Evolutionary conservation across 2,113 vertebrate species (phyloP), one percentile per base, ranked within the genome.

Genomic region (Elgaria multicarinata): DNA sequence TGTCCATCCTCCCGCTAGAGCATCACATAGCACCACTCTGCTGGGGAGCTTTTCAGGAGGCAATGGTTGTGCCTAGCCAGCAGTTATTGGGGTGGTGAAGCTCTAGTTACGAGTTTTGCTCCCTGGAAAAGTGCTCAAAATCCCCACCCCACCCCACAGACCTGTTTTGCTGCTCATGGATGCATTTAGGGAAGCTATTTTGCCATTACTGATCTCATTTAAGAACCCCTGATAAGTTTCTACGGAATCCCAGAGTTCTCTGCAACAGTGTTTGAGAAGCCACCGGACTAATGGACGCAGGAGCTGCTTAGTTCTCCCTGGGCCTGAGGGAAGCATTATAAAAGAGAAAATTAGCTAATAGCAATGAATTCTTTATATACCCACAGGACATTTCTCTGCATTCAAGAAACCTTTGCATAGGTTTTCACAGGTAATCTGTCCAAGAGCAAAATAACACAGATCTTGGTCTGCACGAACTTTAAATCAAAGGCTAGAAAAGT

Each of bases 401-500:
- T 69, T 22, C 14, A 6, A 39, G 12, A 87, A 80, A 18, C 58
- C 94, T 67, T 84, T 24, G 50, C 69, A 82, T 24, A 44, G 8
- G 0, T 91, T 91, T 93, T 89, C 75, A 53, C 87, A 91, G 87
- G 53, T 85, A 66, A 78, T 67, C 64, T 88, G 93, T 91, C 87
- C 87, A 93, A 91, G 39, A 89, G 77, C 86, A 91, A 87, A 87
- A 81, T 78, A 91, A 7, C 28, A 84, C 42, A 74, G 88, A 91
- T 85, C 39, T 88, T n/a, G 50, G 55, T 75, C 55, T 91, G 72
- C 90, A 71, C 78, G 44, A 46, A 92, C 91, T 88, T 89, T 89
- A 83, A 93, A 92, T 93, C 83, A 92, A 94, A 85, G 86, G 76
- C 62, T 92, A 78, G 80, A n/a, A 74, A 95, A 87, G 42, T 91